Evolutionary conservation across 2,113 vertebrate genomes (phyloP).

Genomic region (Oreochromis aureus): DNA sequence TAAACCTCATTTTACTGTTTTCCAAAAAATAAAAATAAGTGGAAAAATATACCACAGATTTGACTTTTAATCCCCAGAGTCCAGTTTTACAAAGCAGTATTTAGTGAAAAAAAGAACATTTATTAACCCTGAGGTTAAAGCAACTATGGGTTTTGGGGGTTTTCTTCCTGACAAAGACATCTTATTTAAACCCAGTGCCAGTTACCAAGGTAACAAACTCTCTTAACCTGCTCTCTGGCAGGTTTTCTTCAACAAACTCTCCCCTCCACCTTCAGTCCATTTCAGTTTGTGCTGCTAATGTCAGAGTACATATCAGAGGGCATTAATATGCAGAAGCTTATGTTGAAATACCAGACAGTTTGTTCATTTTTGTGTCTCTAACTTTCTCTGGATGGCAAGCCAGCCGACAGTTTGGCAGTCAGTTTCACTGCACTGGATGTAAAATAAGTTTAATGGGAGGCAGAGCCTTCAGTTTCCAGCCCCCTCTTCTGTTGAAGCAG

Average conservation of each 20-base stretch:
- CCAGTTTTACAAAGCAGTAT: not conserved
- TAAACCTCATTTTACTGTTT: not conserved
- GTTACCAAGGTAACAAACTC: not conserved
- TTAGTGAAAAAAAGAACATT: not conserved
- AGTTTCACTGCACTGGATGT: not conserved
- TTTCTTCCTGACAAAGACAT: not conserved
- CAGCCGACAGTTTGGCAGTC: not conserved
- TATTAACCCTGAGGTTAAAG: not conserved
- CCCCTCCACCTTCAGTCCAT: not conserved
- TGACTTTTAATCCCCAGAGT: not conserved
- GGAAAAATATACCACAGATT: not conserved
- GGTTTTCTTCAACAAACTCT: not conserved
- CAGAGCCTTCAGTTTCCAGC: too few relatives aligned
- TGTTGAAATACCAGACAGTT: not conserved
- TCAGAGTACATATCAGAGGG: accelerated
- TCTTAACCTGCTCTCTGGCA: not conserved
- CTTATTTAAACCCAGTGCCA: not conserved
- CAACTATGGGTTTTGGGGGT: not conserved
- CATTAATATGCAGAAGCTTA: not conserved
- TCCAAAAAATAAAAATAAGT: not conserved
- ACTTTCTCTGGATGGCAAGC: not conserved
- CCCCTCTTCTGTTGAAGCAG: too few relatives aligned
- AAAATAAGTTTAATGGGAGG: too few relatives aligned
- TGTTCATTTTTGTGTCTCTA: too few relatives aligned
- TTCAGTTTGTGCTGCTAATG: not conserved